phyloP scores from a whole-genome alignment of 2,113 vertebrate species.

The Pungitius pungitius region DNA sequence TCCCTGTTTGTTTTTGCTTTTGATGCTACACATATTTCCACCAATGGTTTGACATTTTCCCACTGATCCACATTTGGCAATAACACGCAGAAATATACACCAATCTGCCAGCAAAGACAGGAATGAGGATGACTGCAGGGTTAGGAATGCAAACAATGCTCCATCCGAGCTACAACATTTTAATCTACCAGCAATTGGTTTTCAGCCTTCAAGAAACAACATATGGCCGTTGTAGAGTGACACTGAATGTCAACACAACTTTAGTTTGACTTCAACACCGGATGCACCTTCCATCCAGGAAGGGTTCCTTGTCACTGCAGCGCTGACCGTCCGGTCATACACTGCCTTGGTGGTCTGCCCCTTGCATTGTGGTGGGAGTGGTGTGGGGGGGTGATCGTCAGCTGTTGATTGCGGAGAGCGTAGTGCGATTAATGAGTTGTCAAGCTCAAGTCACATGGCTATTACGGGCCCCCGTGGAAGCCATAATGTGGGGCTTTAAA shows the following conservation, averaged over 20 bases:
- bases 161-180: not conserved
- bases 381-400: conserved; percentile 22
- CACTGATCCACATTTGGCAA: not conserved
- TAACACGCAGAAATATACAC: not conserved
- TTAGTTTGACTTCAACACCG: conserved; percentile 6
- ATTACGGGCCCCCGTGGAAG: conserved; percentile 53
- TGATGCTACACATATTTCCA: not conserved
- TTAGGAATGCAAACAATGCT: not conserved
- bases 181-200: not conserved
- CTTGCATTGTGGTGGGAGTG: conserved; percentile 1
- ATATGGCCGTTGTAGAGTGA: not conserved
- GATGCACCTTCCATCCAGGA: not conserved
- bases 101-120: not conserved
- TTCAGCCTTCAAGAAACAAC: not conserved
- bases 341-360: not conserved
- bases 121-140: not conserved
- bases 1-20: not conserved
- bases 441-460: conserved; percentile 73
- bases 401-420: conserved; percentile 43
- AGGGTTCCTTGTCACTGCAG: not conserved
- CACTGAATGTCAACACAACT: too few species aligned
- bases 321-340: not conserved
- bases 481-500: conserved; percentile 60
- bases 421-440: conserved; percentile 66
- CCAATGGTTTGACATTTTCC: not conserved